phyloP scores from a whole-genome alignment of 2,797 vertebrate genomes.

The Muscicapa comitata region DNA sequence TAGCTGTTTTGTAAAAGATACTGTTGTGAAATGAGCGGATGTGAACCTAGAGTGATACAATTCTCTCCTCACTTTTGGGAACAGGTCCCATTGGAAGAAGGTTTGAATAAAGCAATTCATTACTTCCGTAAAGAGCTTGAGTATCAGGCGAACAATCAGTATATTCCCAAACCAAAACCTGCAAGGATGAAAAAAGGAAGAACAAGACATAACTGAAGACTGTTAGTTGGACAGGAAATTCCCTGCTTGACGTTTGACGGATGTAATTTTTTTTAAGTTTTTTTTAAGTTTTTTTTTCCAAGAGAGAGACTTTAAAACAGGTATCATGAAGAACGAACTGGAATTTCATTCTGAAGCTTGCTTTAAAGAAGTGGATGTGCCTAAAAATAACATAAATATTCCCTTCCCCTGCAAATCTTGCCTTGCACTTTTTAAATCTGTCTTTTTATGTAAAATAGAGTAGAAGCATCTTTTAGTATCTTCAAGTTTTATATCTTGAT shows the following conservation, averaged over 20 bases:
- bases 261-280: conserved; percentile 1
- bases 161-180: conserved; percentile 97
- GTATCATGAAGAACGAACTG: conserved; percentile 79
- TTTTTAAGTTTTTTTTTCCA: neutral
- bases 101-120: conserved; percentile 97
- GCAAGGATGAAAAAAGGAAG: conserved; percentile 95
- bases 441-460: conserved; percentile 88
- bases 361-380: conserved; percentile 82
- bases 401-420: conserved; percentile 75
- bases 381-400: conserved; percentile 73
- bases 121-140: conserved; percentile 97
- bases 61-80: conserved; percentile 26
- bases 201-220: conserved; percentile 86
- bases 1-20: neutral
- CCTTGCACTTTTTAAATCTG: conserved; percentile 85
- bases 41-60: neutral
- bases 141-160: conserved; percentile 97
- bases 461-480: conserved; percentile 78
- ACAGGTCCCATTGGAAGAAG: conserved; percentile 96
- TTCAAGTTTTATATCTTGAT: conserved; percentile 82
- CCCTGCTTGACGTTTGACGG: conserved; percentile 59
- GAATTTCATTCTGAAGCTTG: conserved; percentile 78
- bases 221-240: conserved; percentile 10
- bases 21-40: neutral
- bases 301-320: conserved; percentile 75